Percentiles rank a stretch among this genome's conserved stretches.
Conservation (phyloP, 2,888 invertebrate genomes). For the Oasisia sp. region DNA sequence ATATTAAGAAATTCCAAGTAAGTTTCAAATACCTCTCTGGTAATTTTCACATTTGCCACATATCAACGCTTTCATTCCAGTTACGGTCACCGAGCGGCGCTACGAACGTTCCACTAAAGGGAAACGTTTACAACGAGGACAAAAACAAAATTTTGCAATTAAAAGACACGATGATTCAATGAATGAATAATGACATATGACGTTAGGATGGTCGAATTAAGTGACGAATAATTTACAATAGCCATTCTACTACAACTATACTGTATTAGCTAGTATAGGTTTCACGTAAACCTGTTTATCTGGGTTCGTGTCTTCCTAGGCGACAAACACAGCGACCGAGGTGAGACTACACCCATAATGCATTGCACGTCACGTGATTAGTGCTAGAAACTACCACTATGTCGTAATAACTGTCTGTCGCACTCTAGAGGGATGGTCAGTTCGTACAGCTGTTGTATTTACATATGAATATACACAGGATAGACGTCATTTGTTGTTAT, state of each 20-base stretch:
- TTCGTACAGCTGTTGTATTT: too few relatives aligned
- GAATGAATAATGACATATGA: not conserved
- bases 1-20: not conserved
- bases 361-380: not conserved
- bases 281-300: not conserved
- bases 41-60: not conserved
- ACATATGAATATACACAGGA: too few relatives aligned
- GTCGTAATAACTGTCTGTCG: not conserved
- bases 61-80: conserved; percentile 12
- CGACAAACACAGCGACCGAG: not conserved
- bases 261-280: not conserved
- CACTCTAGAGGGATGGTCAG: too few relatives aligned
- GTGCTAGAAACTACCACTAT: not conserved
- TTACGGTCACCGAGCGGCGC: not conserved
- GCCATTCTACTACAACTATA: not conserved
- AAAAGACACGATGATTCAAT: not conserved
- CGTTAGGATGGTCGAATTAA: not conserved
- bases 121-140: conserved; percentile 13
- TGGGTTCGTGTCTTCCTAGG: not conserved
- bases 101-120: not conserved
- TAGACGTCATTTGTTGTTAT: too few relatives aligned
- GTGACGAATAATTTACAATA: conserved; percentile 6
- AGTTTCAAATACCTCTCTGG: not conserved
- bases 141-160: not conserved
- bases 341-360: not conserved